A percentile compares a stretch with the other conserved stretches of the same genome.
Conservation (phyloP, 2,888 invertebrate species). For the Eupithecia dodoneata region DNA sequence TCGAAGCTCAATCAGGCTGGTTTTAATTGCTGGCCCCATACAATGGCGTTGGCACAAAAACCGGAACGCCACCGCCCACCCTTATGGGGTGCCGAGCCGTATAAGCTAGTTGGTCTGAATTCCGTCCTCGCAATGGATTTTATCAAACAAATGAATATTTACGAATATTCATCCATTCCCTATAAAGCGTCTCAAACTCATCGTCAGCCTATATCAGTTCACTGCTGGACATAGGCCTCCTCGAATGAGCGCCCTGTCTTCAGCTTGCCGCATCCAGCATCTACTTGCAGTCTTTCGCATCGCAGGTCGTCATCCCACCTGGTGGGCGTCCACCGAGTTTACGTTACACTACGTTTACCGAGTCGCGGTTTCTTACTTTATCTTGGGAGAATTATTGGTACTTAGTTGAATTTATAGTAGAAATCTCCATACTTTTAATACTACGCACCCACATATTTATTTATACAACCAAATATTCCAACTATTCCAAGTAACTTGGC, state of each 20-base stretch:
- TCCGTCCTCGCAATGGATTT: background rate
- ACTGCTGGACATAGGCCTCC: no score
- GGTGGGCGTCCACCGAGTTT: no score
- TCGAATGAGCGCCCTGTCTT: no score
- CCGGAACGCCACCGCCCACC: background rate
- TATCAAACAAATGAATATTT: background rate
- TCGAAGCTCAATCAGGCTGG: slow-evolving; percentile 29
- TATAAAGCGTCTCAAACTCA: no score
- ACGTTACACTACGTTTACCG: no score
- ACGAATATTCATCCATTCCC: background rate
- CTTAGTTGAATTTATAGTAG: no score
- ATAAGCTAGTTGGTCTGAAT: background rate
- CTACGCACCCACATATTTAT: background rate
- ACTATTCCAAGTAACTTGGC: no score
- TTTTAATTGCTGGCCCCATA: slow-evolving; percentile 26
- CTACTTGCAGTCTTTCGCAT: no score
- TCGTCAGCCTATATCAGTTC: no score
- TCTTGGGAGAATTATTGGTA: background rate
- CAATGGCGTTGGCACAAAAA: slow-evolving; percentile 19
- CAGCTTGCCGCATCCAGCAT: no score
- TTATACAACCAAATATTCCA: no score
- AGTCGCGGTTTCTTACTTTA: background rate
- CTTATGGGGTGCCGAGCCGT: background rate
- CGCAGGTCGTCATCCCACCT: no score
- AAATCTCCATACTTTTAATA: background rate